A percentile compares a stretch with the other conserved stretches of the same genome.
Conservation (phyloP, 2,113 vertebrate species). For the Gadus chalcogrammus region DNA sequence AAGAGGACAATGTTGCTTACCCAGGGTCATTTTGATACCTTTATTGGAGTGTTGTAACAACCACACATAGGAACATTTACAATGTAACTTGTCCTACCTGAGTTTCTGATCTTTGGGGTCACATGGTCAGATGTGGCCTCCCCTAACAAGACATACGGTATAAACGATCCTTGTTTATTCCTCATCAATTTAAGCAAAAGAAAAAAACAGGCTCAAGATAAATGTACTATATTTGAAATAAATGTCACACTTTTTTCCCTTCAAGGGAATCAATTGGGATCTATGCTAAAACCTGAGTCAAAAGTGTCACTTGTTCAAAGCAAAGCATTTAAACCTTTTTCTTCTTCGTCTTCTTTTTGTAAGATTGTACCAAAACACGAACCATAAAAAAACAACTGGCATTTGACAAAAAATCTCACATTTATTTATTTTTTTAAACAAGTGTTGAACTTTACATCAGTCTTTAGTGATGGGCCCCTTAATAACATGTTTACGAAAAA, state of each 20-base stretch:
- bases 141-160: slow-evolving; percentile 65
- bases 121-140: slow-evolving; percentile 66
- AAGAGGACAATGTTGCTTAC: slow-evolving; percentile 65
- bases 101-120: slow-evolving; percentile 69
- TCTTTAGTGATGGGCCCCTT: slow-evolving; percentile 96
- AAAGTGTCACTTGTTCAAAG: slow-evolving; percentile 58
- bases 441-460: slow-evolving; percentile 99
- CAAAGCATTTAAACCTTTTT: slow-evolving; percentile 50
- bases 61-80: slow-evolving; percentile 69
- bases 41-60: slow-evolving; percentile 68
- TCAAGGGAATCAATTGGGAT: slow-evolving; percentile 53
- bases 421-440: slow-evolving; percentile 99
- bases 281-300: slow-evolving; percentile 61
- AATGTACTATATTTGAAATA: slow-evolving; percentile 18
- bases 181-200: slow-evolving; percentile 44
- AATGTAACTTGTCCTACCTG: slow-evolving; percentile 73
- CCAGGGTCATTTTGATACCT: slow-evolving; percentile 61
- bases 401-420: slow-evolving; percentile 97
- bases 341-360: slow-evolving; percentile 5
- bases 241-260: slow-evolving; percentile 32
- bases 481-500: slow-evolving; percentile 96
- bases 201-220: slow-evolving; percentile 22
- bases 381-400: slow-evolving; percentile 68
- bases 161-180: slow-evolving; percentile 55
- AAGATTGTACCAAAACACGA: slow-evolving; percentile 62